Percentiles rank a stretch among this genome's conserved stretches.
Conservation (phyloP, 2,888 invertebrate species). For the Parnassius glacialis region DNA sequence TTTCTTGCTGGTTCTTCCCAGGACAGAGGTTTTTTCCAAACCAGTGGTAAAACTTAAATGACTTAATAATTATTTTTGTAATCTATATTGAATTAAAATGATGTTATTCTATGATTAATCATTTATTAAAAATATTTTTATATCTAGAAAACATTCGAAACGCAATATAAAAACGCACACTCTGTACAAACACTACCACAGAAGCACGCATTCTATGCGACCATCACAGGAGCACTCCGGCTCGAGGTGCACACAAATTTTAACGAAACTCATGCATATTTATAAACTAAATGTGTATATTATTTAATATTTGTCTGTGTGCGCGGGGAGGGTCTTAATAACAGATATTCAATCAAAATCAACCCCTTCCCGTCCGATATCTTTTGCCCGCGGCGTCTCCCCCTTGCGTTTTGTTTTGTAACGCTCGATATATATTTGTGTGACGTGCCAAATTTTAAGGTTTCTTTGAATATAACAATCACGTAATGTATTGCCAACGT, state of each 20-base stretch:
- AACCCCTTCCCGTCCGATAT: slow-evolving; percentile 77
- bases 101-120: too few relatives aligned
- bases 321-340: slow-evolving; percentile 74
- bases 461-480: slow-evolving; percentile 23
- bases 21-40: too few relatives aligned
- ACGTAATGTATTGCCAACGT: too few relatives aligned
- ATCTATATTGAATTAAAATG: too few relatives aligned
- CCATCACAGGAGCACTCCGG: slow-evolving; percentile 22
- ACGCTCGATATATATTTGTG: slow-evolving; percentile 36
- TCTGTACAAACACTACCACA: not conserved
- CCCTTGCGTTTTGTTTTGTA: slow-evolving; percentile 61
- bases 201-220: slow-evolving; percentile 9
- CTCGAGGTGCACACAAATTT: slow-evolving; percentile 55
- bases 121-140: not conserved
- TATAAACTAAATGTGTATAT: slow-evolving; percentile 75
- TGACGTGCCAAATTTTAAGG: slow-evolving; percentile 29
- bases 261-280: slow-evolving; percentile 78
- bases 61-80: too few relatives aligned
- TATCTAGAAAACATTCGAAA: not conserved
- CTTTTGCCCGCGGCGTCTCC: slow-evolving; percentile 72
- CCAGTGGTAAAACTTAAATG: too few relatives aligned
- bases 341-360: slow-evolving; percentile 81
- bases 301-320: slow-evolving; percentile 70
- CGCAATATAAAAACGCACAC: not conserved
- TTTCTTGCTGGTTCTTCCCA: too few relatives aligned